These are phyloP conservation scores for Parnassius smintheus DNA, from an alignment of 2,888 invertebrate species.

Conservation along the genomic window DNA sequence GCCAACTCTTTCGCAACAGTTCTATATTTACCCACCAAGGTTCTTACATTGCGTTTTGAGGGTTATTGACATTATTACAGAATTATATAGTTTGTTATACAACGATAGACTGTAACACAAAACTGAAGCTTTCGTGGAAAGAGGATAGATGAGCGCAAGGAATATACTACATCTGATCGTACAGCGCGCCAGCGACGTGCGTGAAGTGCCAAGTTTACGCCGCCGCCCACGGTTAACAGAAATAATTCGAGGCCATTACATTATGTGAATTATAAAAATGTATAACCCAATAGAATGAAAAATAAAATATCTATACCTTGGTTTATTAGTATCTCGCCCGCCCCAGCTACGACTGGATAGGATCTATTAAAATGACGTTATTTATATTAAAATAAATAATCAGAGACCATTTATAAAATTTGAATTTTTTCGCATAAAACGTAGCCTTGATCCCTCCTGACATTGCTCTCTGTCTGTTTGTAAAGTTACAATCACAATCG, in stretches of 20 bases:
- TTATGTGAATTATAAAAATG: constrained; percentile 36
- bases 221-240: constrained; percentile 50
- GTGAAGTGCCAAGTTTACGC: constrained; percentile 70
- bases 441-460: no score
- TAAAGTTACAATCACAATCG: no score
- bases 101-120: constrained; percentile 46
- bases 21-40: constrained; percentile 73
- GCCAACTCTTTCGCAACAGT: constrained; percentile 74
- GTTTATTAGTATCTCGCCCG: background rate
- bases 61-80: constrained; percentile 75
- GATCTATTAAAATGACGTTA: no score
- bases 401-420: no score
- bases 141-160: constrained; percentile 34
- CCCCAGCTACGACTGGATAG: no score
- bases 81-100: constrained; percentile 64
- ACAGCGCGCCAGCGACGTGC: constrained; percentile 40
- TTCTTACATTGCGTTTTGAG: constrained; percentile 72
- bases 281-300: constrained; percentile 21
- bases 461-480: no score
- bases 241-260: constrained; percentile 63
- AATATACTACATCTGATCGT: background rate
- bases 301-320: constrained; percentile 9
- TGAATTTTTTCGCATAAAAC: no score
- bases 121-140: constrained; percentile 46
- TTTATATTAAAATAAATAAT: no score